These are phyloP conservation scores for Trissoscelio sp. DNA, from an alignment of 2,888 invertebrate genomes.

Conservation along the genomic window DNA sequence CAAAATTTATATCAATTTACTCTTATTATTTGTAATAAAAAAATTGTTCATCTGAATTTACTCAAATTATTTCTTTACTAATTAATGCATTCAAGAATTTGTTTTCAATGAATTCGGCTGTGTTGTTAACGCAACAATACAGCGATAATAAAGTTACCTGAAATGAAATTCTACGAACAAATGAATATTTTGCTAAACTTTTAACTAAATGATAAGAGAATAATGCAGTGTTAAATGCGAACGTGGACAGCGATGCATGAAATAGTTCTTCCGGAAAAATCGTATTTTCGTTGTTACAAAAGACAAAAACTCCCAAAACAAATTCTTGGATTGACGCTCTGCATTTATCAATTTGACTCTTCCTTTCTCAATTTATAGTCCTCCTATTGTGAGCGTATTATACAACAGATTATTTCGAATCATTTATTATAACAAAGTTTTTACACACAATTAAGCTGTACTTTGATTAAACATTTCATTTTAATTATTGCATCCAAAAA, in stretches of 20 bases:
- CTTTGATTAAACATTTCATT: no score
- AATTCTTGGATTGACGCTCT: background rate
- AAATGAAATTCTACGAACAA: conserved; percentile 5
- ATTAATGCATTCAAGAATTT: no score
- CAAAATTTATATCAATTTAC: no score
- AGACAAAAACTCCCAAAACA: conserved; percentile 1
- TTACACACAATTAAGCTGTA: no score
- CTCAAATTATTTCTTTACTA: no score
- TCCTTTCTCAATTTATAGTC: background rate
- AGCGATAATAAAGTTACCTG: conserved; percentile 12
- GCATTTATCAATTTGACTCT: background rate
- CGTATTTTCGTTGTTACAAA: background rate
- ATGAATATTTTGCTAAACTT: background rate
- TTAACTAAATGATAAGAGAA: conserved; percentile 9
- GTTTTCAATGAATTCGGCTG: conserved; percentile 1
- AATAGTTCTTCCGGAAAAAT: conserved; percentile 19
- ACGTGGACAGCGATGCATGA: conserved; percentile 2
- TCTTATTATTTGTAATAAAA: no score
- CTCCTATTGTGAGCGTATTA: no score
- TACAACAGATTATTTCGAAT: no score
- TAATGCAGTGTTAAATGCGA: conserved; percentile 2
- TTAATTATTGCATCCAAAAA: no score
- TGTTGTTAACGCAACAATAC: background rate
- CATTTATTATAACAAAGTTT: no score
- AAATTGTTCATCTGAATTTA: no score